Percentiles rank a stretch among this genome's conserved stretches.
These are phyloP conservation scores for Ochotona princeps DNA, from an alignment of 2,113 vertebrate species.

Conservation along the genomic window DNA sequence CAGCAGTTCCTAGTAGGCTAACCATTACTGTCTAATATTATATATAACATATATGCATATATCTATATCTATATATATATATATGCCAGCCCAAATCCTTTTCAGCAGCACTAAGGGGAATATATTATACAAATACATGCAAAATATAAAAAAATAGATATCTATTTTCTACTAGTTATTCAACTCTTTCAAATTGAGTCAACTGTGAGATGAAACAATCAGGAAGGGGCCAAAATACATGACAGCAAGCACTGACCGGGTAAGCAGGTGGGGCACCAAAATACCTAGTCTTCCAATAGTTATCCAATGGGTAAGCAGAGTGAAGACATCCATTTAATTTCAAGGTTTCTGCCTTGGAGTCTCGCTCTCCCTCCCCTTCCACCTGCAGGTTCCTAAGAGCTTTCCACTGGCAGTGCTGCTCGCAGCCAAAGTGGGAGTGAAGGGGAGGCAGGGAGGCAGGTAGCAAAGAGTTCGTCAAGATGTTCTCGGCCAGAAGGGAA, in stretches of 20 bases:
- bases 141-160: background rate
- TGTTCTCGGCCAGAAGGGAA: background rate
- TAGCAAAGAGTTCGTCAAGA: too few species aligned
- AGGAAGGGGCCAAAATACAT: background rate
- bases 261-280: background rate
- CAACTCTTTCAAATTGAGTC: background rate
- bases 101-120: background rate
- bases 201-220: background rate
- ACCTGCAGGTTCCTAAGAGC: background rate
- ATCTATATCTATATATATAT: too few species aligned
- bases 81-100: background rate
- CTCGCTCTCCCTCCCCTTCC: background rate
- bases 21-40: background rate
- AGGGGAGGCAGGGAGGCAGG: background rate
- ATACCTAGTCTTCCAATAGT: too few species aligned
- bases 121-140: background rate
- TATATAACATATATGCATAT: too few species aligned
- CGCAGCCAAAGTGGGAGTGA: background rate
- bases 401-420: background rate
- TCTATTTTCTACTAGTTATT: background rate
- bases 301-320: background rate
- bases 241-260: background rate
- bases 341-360: background rate
- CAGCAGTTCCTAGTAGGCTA: background rate
- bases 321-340: background rate